These are phyloP conservation scores for Monochamus saltuarius DNA, from an alignment of 1,140 invertebrate genomes.

Conservation along the genomic window DNA sequence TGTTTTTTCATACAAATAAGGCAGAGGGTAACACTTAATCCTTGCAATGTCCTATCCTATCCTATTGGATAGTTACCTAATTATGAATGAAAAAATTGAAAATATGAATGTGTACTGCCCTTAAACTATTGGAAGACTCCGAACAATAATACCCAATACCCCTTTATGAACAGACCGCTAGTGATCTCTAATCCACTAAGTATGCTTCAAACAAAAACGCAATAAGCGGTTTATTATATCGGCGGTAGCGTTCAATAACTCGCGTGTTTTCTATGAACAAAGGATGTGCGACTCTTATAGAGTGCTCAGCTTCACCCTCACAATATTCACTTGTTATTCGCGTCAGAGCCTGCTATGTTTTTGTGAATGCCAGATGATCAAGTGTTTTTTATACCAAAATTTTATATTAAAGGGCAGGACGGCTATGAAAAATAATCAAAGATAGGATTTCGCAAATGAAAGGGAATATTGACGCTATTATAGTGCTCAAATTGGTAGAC, in stretches of 20 bases:
- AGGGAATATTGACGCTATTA: no score
- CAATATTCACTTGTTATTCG: constrained; percentile 45
- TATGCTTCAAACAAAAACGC: constrained; percentile 40
- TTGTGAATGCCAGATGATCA: constrained; percentile 44
- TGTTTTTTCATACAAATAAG: no score
- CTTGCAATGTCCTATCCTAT: no score
- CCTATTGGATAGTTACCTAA: no score
- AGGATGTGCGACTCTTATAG: constrained; percentile 35
- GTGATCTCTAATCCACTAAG: constrained; percentile 37
- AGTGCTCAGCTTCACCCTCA: constrained; percentile 32
- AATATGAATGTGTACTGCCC: no score
- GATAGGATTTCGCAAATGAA: no score
- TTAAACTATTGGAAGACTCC: no score
- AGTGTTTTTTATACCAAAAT: constrained; percentile 33
- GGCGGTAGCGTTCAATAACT: constrained; percentile 37
- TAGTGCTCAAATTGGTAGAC: no score
- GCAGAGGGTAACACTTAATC: no score
- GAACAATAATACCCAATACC: no score
- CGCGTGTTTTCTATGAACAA: constrained; percentile 35
- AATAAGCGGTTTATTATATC: constrained; percentile 47
- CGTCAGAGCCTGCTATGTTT: constrained; percentile 42
- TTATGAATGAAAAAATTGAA: no score
- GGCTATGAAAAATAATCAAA: no score
- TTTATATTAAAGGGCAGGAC: not conserved
- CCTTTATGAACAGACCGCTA: not conserved